These are phyloP conservation scores for Geodia barretti DNA, from an alignment of 37 sponge, comb jelly and placozoan genomes.

Conservation along the genomic window DNA sequence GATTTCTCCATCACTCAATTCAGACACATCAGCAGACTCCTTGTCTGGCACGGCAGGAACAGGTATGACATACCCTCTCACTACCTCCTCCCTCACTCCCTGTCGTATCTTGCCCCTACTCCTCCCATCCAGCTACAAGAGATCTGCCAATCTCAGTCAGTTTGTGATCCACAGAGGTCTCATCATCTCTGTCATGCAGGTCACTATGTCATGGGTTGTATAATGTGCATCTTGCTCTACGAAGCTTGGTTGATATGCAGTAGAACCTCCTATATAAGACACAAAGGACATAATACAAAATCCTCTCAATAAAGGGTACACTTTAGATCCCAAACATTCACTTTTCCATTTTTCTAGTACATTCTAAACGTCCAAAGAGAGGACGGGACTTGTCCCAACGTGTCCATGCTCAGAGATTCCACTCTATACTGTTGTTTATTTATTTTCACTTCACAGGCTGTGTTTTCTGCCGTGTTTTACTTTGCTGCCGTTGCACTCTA, in stretches of 20 bases:
- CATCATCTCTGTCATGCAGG: constrained; percentile 98
- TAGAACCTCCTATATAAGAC: no score
- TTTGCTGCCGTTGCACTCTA: constrained; percentile 93
- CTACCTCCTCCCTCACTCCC: not conserved
- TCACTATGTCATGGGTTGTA: constrained; percentile 12
- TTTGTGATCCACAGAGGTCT: constrained; percentile 97
- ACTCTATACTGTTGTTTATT: no score
- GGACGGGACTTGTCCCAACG: no score
- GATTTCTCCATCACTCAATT: constrained; percentile 96
- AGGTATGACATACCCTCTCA: constrained; percentile 55
- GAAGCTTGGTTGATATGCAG: no score
- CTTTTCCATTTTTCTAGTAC: not conserved
- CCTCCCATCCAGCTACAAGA: constrained; percentile 75
- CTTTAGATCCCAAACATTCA: not conserved
- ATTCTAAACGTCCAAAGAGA: no score
- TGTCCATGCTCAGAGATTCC: no score
- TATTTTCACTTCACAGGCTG: constrained; percentile 49
- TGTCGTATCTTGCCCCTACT: not conserved
- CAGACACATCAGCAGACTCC: constrained; percentile 76
- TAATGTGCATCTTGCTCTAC: no score
- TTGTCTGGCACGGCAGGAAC: constrained; percentile 97
- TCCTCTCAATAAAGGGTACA: no score
- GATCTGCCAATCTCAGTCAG: constrained; percentile 92
- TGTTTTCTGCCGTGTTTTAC: constrained; percentile 88
- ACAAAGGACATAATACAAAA: no score